These are phyloP conservation scores for Epirrhoe alternata DNA, from an alignment of 2,888 invertebrate genomes.

Conservation along the genomic window DNA sequence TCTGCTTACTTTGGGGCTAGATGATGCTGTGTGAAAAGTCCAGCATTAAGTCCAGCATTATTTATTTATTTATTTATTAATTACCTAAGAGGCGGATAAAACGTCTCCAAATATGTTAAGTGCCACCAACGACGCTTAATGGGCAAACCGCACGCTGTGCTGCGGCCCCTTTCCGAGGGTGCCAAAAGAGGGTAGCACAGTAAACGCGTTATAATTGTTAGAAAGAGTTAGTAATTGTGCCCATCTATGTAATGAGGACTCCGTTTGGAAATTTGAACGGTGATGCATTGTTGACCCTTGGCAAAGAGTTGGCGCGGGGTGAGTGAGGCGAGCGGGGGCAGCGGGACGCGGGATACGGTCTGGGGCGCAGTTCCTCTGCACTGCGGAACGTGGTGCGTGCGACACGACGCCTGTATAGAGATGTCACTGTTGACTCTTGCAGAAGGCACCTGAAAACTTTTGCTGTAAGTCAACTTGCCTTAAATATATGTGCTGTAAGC, in stretches of 20 bases:
- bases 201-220: too few relatives aligned
- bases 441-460: conserved; percentile 64
- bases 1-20: too few relatives aligned
- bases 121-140: too few relatives aligned
- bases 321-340: conserved; percentile 53
- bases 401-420: conserved; percentile 68
- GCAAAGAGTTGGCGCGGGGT: conserved; percentile 66
- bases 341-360: conserved; percentile 62
- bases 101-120: too few relatives aligned
- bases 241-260: conserved; percentile 36
- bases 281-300: conserved; percentile 59
- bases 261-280: conserved; percentile 64
- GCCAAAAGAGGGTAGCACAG: too few relatives aligned
- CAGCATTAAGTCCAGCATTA: neutral
- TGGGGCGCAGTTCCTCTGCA: conserved; percentile 70
- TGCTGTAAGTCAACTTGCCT: neutral
- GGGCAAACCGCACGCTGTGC: too few relatives aligned
- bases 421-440: conserved; percentile 70
- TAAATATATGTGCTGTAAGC: neutral
- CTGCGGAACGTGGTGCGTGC: conserved; percentile 70
- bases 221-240: neutral
- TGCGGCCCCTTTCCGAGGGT: too few relatives aligned
- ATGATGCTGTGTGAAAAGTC: too few relatives aligned
- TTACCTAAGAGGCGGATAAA: too few relatives aligned
- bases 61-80: neutral